A percentile compares a stretch with the other conserved stretches of the same genome.
Evolutionary conservation across 2,113 vertebrate species (phyloP).

Genomic region (Atractosteus spatula): DNA sequence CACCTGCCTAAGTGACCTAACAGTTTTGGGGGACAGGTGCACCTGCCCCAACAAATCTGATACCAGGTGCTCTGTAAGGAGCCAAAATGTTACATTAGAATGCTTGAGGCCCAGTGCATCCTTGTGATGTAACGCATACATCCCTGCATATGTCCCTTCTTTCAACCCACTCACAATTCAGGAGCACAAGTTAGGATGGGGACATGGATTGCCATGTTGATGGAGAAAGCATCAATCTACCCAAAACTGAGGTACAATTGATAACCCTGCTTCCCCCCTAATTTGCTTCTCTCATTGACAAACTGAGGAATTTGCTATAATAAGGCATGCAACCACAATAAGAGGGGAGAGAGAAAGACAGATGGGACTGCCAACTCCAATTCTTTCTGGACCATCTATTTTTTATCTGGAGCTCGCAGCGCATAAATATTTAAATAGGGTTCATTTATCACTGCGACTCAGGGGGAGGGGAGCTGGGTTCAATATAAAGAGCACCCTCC

Average conservation of each 20-base stretch:
- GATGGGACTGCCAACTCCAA: slow-evolving; percentile 77
- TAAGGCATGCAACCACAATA: slow-evolving; percentile 56
- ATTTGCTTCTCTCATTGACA: slow-evolving; percentile 58
- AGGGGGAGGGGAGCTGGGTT: slow-evolving; percentile 39
- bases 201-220: slow-evolving; percentile 21
- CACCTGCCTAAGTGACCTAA: slow-evolving; percentile 3
- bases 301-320: slow-evolving; percentile 55
- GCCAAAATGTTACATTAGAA: background rate
- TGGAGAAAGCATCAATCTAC: slow-evolving; percentile 47
- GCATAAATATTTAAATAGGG: slow-evolving; percentile 63
- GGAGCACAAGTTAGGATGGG: background rate
- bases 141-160: no score
- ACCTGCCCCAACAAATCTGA: background rate
- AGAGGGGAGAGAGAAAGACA: slow-evolving; percentile 60
- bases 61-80: background rate
- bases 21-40: background rate
- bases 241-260: slow-evolving; percentile 47
- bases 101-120: background rate
- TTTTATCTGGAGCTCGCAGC: slow-evolving; percentile 67
- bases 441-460: slow-evolving; percentile 55
- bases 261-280: slow-evolving; percentile 46
- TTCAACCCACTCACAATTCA: background rate
- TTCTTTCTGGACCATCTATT: slow-evolving; percentile 76
- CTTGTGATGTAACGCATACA: background rate
- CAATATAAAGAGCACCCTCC: slow-evolving; percentile 40